phyloP scores from a whole-genome alignment of 1,140 invertebrate genomes.

The Hormaphis cornu region DNA sequence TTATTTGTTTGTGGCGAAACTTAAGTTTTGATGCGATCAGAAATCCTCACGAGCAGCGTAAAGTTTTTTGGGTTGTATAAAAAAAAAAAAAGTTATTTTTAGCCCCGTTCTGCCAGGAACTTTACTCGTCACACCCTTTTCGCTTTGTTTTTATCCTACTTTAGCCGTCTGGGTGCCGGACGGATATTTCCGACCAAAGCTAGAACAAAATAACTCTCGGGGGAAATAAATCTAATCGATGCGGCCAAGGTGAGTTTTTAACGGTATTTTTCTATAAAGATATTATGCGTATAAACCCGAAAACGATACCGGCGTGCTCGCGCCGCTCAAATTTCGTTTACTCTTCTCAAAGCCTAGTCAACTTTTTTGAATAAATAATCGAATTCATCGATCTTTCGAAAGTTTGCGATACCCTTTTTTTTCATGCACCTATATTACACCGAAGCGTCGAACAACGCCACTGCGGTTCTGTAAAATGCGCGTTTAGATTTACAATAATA shows the following conservation, averaged over 20 bases:
- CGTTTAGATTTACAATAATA: no score
- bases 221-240: slow-evolving; percentile 14
- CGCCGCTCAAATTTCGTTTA: no score
- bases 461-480: no score
- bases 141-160: neutral
- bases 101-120: neutral
- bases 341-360: neutral
- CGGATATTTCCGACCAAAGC: slow-evolving; percentile 6
- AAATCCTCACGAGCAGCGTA: slow-evolving; percentile 19
- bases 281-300: neutral
- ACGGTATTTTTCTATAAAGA: neutral
- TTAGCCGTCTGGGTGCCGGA: neutral
- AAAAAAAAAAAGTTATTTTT: slow-evolving; percentile 20
- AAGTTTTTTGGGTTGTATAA: slow-evolving; percentile 29
- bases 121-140: slow-evolving; percentile 4
- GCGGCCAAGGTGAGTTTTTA: slow-evolving; percentile 5
- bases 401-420: neutral
- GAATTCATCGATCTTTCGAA: slow-evolving; percentile 3
- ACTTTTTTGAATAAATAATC: slow-evolving; percentile 27
- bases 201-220: neutral
- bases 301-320: no score
- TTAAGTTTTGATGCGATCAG: slow-evolving; percentile 19
- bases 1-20: slow-evolving; percentile 27
- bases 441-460: no score
- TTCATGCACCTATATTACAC: no score